phyloP scores from a whole-genome alignment of 2,888 invertebrate genomes.

The Drosophila pseudotalamancana region DNA sequence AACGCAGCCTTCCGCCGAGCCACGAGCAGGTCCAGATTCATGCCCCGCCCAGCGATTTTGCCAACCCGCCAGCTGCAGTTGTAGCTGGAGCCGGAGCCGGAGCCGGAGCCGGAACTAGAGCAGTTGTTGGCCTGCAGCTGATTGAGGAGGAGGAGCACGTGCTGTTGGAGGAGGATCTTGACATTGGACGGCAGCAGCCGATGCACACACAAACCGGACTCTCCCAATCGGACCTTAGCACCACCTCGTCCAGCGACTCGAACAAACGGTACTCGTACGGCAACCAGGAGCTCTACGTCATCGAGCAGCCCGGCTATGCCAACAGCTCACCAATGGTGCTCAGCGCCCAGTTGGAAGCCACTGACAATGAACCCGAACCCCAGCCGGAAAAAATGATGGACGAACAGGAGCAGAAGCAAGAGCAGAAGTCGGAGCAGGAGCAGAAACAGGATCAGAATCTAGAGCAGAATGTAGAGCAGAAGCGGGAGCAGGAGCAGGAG shows the following conservation, averaged over 20 bases:
- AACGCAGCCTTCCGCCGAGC: slow-evolving; percentile 51
- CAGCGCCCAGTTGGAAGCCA: slow-evolving; percentile 33
- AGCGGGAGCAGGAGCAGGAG: slow-evolving; percentile 54
- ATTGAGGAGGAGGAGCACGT: slow-evolving; percentile 78
- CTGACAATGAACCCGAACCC: not conserved
- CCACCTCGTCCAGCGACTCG: slow-evolving; percentile 88
- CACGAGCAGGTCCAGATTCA: slow-evolving; percentile 84
- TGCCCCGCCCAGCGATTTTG: slow-evolving; percentile 78
- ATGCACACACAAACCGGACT: slow-evolving; percentile 88
- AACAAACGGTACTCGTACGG: slow-evolving; percentile 92
- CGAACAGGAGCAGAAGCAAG: not conserved
- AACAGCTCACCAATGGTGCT: slow-evolving; percentile 53
- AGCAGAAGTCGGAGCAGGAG: slow-evolving; percentile 45
- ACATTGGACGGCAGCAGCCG: slow-evolving; percentile 1
- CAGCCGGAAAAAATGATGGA: slow-evolving; percentile 49
- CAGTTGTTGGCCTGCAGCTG: slow-evolving; percentile 71
- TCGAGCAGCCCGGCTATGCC: slow-evolving; percentile 89
- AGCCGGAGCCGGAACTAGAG: not conserved
- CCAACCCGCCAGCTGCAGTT: slow-evolving; percentile 38
- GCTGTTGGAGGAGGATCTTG: slow-evolving; percentile 20
- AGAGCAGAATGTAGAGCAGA: too few relatives aligned
- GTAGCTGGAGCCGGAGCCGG: not conserved
- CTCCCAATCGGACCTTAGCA: slow-evolving; percentile 92
- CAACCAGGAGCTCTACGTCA: slow-evolving; percentile 91
- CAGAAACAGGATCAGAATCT: slow-evolving; percentile 6